Conservation (phyloP, 2,797 vertebrate species). For the Urophycis tenuis region DNA sequence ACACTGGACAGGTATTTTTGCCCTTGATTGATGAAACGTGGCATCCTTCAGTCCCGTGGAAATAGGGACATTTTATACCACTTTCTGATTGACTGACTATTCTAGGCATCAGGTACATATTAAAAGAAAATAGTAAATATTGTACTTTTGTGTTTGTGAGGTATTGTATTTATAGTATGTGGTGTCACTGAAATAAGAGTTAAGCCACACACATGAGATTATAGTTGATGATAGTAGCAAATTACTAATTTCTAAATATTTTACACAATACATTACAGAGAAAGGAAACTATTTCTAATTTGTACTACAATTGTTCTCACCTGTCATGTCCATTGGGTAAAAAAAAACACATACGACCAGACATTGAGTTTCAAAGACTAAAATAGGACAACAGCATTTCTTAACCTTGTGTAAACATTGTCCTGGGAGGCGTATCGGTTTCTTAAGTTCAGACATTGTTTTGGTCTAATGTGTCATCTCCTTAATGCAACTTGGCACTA, state of each 20-base stretch:
- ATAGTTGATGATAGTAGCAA: neutral
- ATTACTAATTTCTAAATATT: neutral
- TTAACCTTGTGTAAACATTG: constrained; percentile 41
- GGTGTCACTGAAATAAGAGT: neutral
- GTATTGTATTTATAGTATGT: neutral
- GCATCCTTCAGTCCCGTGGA: neutral
- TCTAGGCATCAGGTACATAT: neutral
- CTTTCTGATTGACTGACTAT: neutral
- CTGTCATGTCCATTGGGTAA: constrained; percentile 15
- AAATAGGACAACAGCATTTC: constrained; percentile 44
- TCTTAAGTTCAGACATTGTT: constrained; percentile 62
- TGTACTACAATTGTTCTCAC: neutral
- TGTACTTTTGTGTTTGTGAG: neutral
- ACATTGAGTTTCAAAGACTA: constrained; percentile 18
- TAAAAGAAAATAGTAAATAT: neutral
- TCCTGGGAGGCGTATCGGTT: constrained; percentile 41
- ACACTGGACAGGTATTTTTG: constrained; percentile 43
- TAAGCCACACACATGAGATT: neutral
- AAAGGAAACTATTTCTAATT: neutral
- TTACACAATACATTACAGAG: neutral
- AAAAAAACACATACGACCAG: constrained; percentile 2
- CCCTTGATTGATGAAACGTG: constrained; percentile 18
- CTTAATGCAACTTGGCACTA: constrained; percentile 63
- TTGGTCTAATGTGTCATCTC: constrained; percentile 57
- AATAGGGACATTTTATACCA: neutral